These are phyloP conservation scores for Lymantria monacha DNA, from an alignment of 2,888 invertebrate species.

Conservation along the genomic window DNA sequence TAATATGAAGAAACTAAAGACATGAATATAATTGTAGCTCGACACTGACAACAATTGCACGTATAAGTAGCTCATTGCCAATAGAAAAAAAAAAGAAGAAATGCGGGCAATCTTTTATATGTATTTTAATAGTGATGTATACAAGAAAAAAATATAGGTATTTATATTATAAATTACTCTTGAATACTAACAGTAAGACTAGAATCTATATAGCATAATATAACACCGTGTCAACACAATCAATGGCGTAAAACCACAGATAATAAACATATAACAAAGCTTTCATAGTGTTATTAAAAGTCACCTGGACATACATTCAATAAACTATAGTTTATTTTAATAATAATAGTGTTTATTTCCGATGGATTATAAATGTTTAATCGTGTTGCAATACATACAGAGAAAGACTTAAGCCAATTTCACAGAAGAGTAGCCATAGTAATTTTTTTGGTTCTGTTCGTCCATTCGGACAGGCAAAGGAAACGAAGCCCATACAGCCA, in stretches of 20 bases:
- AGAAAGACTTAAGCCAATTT: no score
- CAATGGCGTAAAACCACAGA: slow-evolving; percentile 22
- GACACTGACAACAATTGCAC: no score
- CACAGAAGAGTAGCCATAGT: no score
- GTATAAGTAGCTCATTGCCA: no score
- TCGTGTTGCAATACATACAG: no score
- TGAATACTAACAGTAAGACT: background rate
- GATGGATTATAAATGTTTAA: slow-evolving; percentile 31
- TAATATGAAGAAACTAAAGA: no score
- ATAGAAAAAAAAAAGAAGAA: no score
- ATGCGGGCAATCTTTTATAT: background rate
- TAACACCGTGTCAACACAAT: background rate
- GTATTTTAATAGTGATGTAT: no score
- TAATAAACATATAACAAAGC: slow-evolving; percentile 14
- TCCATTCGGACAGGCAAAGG: no score
- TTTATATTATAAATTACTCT: background rate
- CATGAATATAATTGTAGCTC: no score
- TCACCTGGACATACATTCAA: slow-evolving; percentile 17
- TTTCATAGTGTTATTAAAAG: slow-evolving; percentile 34
- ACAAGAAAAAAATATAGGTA: background rate
- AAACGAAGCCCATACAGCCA: no score
- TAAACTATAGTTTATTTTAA: slow-evolving; percentile 32
- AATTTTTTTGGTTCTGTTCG: no score
- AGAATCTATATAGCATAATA: background rate
- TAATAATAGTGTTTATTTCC: slow-evolving; percentile 31